Conservation (phyloP, 2,888 invertebrate genomes). For the Ophion slaviceki region DNA sequence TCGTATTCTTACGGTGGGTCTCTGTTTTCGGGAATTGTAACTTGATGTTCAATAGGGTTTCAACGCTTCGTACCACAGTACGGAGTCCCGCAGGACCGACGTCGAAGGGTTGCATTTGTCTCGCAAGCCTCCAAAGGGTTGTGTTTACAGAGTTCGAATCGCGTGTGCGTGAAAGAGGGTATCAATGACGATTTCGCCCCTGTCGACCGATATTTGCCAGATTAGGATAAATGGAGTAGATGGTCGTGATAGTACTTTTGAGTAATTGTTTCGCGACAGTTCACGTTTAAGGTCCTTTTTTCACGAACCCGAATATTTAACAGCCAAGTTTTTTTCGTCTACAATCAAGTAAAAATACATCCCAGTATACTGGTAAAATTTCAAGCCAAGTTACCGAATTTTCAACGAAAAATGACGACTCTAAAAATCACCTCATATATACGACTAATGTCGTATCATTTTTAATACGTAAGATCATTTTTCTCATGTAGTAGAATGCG, state of each 20-base stretch:
- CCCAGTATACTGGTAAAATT: no score
- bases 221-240: background rate
- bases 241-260: background rate
- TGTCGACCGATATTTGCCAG: background rate
- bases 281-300: background rate
- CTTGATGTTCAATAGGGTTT: conserved; percentile 80
- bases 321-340: no score
- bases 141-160: background rate
- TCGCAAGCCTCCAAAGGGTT: background rate
- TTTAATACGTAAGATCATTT: no score
- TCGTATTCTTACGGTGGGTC: conserved; percentile 76
- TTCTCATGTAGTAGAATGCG: no score
- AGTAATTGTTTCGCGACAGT: background rate
- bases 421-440: no score
- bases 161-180: background rate
- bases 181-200: background rate
- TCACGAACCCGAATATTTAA: no score
- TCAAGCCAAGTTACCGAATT: no score
- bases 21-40: conserved; percentile 82
- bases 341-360: no score
- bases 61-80: conserved; percentile 66
- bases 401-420: no score
- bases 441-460: no score
- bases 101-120: conserved; percentile 7
- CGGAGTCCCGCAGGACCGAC: conserved; percentile 14